Evolutionary conservation across 2,113 vertebrate species (phyloP).

Genomic region (Sander vitreus): DNA sequence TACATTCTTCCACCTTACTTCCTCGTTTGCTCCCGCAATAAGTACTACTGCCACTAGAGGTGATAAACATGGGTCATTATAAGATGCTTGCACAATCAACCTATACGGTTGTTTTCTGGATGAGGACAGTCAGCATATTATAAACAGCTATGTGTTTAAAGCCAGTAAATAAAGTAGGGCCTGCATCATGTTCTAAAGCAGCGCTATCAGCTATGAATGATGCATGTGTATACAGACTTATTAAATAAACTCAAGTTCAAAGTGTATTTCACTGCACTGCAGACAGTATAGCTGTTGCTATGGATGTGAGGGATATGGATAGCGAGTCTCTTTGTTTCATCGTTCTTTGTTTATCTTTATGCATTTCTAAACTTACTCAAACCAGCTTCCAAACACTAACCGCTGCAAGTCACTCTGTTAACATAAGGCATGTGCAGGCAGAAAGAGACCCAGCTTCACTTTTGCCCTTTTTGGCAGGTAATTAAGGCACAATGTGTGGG

Average conservation of each 20-base stretch:
- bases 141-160: conserved; percentile 48
- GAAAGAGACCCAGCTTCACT: conserved; percentile 33
- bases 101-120: too few species aligned
- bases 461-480: conserved; percentile 47
- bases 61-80: too few species aligned
- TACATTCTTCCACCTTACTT: too few species aligned
- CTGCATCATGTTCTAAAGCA: conserved; percentile 5
- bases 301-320: conserved; percentile 2
- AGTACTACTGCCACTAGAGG: too few species aligned
- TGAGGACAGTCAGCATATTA: background rate
- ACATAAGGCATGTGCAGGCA: conserved; percentile 23
- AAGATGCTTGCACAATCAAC: too few species aligned
- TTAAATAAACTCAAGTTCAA: conserved; percentile 43
- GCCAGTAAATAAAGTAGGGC: conserved; percentile 18
- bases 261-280: conserved; percentile 38
- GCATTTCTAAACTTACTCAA: background rate
- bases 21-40: too few species aligned
- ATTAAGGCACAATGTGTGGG: conserved; percentile 58
- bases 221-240: conserved; percentile 34
- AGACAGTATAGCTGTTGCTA: conserved; percentile 34
- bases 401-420: conserved; percentile 31
- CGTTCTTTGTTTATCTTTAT: conserved; percentile 8
- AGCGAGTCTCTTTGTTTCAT: background rate
- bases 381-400: conserved; percentile 14
- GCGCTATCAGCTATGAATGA: conserved; percentile 37